phyloP scores from a whole-genome alignment of 2,888 invertebrate genomes.

The Epirrhoe alternata region DNA sequence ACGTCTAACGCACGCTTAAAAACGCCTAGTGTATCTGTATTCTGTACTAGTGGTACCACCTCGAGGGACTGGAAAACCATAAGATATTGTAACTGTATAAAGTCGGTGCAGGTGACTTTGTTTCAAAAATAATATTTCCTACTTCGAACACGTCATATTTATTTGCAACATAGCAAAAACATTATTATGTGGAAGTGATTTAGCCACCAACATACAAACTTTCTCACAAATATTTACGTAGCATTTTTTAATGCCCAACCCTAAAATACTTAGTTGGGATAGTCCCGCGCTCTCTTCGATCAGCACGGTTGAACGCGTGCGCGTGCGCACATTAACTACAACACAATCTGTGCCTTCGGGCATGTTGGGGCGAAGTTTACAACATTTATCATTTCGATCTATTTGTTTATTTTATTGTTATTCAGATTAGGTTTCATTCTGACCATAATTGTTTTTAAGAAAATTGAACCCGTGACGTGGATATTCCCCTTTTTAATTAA shows the following conservation, averaged over 20 bases:
- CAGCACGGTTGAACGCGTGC: conserved; percentile 27
- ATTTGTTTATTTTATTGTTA: conserved; percentile 28
- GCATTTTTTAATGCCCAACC: not conserved
- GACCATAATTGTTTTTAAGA: conserved; percentile 13
- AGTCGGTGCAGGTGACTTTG: no score
- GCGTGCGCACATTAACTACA: conserved; percentile 19
- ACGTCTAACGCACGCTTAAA: no score
- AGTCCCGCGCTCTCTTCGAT: conserved; percentile 19
- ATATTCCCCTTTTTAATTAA: not conserved
- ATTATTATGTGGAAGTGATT: not conserved
- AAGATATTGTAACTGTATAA: no score
- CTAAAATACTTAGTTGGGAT: not conserved
- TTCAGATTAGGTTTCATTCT: conserved; percentile 13
- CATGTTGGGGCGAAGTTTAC: conserved; percentile 25
- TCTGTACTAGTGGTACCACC: no score
- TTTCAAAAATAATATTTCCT: no score
- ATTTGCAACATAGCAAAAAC: no score
- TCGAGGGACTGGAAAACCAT: no score
- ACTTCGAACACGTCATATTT: no score
- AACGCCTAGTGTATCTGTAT: no score
- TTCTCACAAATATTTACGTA: not conserved
- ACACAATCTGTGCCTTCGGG: conserved; percentile 8
- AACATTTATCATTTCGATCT: conserved; percentile 25
- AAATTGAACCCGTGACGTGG: conserved; percentile 6
- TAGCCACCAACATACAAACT: not conserved